These are phyloP conservation scores for Melanotaenia nigrans DNA, from an alignment of 2,797 vertebrate genomes.

Conservation along the genomic window DNA sequence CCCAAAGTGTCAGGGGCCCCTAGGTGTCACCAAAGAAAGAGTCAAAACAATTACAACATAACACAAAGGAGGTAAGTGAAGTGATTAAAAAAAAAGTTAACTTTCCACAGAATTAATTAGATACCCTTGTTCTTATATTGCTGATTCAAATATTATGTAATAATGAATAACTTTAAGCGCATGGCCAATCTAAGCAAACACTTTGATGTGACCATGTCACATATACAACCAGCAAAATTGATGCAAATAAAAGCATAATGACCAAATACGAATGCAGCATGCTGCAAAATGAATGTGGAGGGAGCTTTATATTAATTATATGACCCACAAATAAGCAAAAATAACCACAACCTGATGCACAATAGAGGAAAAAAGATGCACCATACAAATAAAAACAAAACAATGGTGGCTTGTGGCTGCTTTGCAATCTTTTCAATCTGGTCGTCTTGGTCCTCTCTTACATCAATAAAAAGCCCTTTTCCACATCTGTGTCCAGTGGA, in stretches of 20 bases:
- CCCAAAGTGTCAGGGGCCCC: neutral
- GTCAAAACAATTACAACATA: neutral
- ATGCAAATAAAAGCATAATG: neutral
- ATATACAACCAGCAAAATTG: too few relatives aligned
- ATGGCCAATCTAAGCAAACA: neutral
- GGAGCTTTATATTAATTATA: neutral
- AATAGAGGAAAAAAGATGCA: neutral
- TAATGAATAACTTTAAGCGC: neutral
- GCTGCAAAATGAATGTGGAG: neutral
- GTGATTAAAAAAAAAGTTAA: neutral
- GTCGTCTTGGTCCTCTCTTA: neutral
- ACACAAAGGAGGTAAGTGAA: neutral
- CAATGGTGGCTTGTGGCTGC: neutral
- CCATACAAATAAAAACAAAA: neutral
- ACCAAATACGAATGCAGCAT: neutral
- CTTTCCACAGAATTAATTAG: neutral
- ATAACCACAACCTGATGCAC: neutral
- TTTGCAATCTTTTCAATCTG: neutral
- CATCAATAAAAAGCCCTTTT: neutral
- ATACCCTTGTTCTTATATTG: neutral
- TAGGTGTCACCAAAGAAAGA: neutral
- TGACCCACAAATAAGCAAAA: neutral
- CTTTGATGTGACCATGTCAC: too few relatives aligned
- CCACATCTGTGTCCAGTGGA: conserved; percentile 12
- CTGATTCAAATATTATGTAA: neutral